phyloP scores from a whole-genome alignment of 2,888 invertebrate species.

The Thecophora atra region DNA sequence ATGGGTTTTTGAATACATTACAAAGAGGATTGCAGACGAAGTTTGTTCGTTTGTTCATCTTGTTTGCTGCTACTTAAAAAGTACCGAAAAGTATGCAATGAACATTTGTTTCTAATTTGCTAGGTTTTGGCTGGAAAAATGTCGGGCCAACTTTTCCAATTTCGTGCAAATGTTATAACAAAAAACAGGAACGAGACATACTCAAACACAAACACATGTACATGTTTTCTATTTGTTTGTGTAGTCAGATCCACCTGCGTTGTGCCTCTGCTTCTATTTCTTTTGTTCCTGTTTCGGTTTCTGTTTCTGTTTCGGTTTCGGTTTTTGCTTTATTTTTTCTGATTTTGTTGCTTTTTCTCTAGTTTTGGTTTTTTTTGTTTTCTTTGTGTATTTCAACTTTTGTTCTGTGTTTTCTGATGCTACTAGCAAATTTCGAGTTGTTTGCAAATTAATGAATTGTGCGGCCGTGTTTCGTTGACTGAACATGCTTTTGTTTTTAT shows the following conservation, averaged over 20 bases:
- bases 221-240: background rate
- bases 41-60: too few species aligned
- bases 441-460: conserved; percentile 21
- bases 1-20: too few species aligned
- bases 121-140: background rate
- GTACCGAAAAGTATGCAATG: conserved; percentile 8
- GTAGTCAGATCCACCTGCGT: background rate
- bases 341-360: too few species aligned
- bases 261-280: background rate
- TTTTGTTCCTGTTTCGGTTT: background rate
- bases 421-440: background rate
- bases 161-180: background rate
- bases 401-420: background rate
- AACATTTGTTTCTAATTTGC: background rate
- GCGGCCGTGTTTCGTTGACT: conserved; percentile 3
- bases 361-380: too few species aligned
- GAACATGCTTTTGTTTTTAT: background rate
- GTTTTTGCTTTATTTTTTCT: background rate
- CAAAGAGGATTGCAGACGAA: too few species aligned
- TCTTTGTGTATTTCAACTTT: too few species aligned
- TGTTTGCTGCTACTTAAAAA: too few species aligned
- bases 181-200: background rate
- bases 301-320: too few species aligned
- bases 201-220: background rate
- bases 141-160: background rate